phyloP scores from a whole-genome alignment of 2,113 vertebrate species.

The Onychostoma macrolepis region DNA sequence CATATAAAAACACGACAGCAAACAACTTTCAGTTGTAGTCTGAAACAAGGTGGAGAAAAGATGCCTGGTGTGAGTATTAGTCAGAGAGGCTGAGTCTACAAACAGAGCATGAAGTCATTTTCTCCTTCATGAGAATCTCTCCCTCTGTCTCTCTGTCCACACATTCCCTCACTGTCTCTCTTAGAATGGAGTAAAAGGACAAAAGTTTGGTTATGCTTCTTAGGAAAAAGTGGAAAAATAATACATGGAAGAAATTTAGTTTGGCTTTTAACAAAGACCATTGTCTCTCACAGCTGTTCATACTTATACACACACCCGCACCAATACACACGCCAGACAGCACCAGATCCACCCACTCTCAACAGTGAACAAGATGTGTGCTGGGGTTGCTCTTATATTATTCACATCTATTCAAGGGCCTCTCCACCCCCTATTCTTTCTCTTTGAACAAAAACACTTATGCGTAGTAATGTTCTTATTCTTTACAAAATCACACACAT shows the following conservation, averaged over 20 bases:
- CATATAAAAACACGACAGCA: slow-evolving; percentile 13
- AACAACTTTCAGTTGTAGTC: not conserved
- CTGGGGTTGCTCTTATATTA: not conserved
- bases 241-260: slow-evolving; percentile 30
- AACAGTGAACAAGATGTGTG: slow-evolving; percentile 20
- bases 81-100: slow-evolving; percentile 64
- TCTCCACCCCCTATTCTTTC: not conserved
- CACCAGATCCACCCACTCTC: slow-evolving; percentile 10
- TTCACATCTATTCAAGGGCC: slow-evolving; percentile 10
- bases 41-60: slow-evolving; percentile 8
- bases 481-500: not conserved
- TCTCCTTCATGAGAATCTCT: slow-evolving; percentile 38
- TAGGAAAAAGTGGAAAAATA: slow-evolving; percentile 13
- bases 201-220: not conserved
- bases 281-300: slow-evolving; percentile 28
- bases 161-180: not conserved
- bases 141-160: not conserved
- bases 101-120: slow-evolving; percentile 55
- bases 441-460: slow-evolving; percentile 9
- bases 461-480: not conserved
- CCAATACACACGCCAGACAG: not conserved
- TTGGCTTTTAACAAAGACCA: slow-evolving; percentile 9
- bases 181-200: not conserved
- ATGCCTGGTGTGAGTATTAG: slow-evolving; percentile 34
- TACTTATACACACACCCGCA: not conserved